phyloP scores from a whole-genome alignment of 1,140 invertebrate species.

The Drosophila pectinifera region DNA sequence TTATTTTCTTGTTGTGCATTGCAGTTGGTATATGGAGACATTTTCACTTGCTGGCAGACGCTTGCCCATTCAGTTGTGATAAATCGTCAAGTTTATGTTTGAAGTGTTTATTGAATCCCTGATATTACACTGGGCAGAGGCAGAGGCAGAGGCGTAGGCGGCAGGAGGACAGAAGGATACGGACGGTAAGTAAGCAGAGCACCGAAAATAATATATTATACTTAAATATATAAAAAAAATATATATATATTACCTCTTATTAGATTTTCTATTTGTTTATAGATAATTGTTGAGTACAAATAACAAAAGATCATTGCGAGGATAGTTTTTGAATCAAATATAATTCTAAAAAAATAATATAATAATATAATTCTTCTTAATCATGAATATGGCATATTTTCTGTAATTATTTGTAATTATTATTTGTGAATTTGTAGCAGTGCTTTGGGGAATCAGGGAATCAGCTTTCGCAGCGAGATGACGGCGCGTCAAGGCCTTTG shows the following conservation, averaged over 20 bases:
- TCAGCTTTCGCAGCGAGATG: slow-evolving; percentile 20
- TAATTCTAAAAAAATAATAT: no score
- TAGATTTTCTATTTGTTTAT: not conserved
- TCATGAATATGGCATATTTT: no score
- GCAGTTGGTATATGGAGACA: slow-evolving; percentile 12
- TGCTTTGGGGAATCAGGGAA: slow-evolving; percentile 14
- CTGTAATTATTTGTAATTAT: not conserved
- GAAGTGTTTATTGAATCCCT: slow-evolving; percentile 83
- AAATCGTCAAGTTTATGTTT: slow-evolving; percentile 82
- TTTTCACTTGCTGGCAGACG: slow-evolving; percentile 42
- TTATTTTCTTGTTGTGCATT: slow-evolving; percentile 4
- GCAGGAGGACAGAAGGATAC: not conserved
- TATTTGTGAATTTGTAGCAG: not conserved
- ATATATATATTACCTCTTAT: not conserved
- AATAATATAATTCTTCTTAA: no score
- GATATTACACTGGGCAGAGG: slow-evolving; percentile 69
- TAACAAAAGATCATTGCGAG: no score
- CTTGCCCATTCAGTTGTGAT: slow-evolving; percentile 64
- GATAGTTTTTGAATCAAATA: no score
- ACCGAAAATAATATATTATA: not conserved
- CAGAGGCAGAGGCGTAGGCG: slow-evolving; percentile 6
- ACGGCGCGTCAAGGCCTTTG: slow-evolving; percentile 30
- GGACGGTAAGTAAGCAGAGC: not conserved
- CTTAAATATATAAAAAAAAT: no score
- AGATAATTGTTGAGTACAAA: no score